These are phyloP conservation scores for Guaruba guarouba DNA, from an alignment of 2,113 vertebrate species.

Conservation along the genomic window DNA sequence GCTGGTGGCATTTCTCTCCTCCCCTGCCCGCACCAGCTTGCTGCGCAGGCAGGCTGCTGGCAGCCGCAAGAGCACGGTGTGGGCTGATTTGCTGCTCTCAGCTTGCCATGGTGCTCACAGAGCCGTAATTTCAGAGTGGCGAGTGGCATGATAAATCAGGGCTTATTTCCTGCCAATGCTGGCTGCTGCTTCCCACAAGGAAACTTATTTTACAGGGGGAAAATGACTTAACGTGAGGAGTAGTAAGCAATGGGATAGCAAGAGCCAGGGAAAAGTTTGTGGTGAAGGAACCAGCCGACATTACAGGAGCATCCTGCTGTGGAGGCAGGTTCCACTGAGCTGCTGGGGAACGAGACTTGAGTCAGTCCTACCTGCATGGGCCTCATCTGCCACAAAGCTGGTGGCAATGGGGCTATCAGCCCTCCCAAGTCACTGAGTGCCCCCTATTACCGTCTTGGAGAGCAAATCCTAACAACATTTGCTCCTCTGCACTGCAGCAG, in stretches of 20 bases:
- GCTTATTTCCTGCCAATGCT: constrained; percentile 21
- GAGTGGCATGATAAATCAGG: constrained; percentile 21
- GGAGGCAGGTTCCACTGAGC: neutral
- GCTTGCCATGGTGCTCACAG: neutral
- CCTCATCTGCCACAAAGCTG: neutral
- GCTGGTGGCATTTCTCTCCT: neutral
- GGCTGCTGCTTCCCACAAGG: constrained; percentile 15
- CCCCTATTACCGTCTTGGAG: fast-evolving
- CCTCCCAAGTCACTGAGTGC: neutral
- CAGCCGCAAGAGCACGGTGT: neutral
- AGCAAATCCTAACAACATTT: fast-evolving
- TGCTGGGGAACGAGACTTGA: neutral
- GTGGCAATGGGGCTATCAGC: neutral
- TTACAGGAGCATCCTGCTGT: fast-evolving
- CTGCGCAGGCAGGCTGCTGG: neutral
- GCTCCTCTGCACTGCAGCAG: neutral
- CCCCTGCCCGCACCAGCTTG: neutral
- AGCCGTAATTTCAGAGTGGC: neutral
- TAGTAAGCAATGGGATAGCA: neutral
- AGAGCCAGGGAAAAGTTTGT: neutral
- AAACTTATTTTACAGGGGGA: constrained; percentile 23
- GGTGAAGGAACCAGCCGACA: neutral
- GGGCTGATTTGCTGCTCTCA: neutral
- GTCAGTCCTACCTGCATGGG: neutral
- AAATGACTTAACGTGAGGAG: neutral